These are phyloP conservation scores for Pterocles orientalis DNA, from an alignment of 2,113 vertebrate genomes.

Conservation along the genomic window DNA sequence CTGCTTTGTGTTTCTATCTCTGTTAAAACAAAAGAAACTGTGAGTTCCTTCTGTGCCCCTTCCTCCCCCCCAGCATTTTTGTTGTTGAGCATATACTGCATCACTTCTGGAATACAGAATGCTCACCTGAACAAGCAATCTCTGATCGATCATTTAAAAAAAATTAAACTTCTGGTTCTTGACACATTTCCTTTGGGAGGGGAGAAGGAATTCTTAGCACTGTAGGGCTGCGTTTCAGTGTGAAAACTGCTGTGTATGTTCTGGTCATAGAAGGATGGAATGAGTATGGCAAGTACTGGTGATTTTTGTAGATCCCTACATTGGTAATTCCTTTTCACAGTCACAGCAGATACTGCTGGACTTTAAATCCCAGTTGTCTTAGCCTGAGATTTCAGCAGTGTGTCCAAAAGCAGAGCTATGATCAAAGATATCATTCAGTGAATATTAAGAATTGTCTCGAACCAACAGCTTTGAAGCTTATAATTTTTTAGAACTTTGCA, in stretches of 20 bases:
- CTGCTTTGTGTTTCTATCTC: background rate
- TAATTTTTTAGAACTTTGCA: background rate
- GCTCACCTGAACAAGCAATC: background rate
- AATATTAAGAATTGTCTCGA: background rate
- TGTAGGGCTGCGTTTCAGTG: background rate
- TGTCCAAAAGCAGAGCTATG: background rate
- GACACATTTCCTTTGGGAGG: background rate
- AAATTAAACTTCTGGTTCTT: background rate
- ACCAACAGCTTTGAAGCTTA: background rate
- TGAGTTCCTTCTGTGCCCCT: background rate
- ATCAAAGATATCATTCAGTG: background rate
- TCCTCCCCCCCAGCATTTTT: background rate
- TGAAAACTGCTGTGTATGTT: background rate
- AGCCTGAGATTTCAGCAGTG: background rate
- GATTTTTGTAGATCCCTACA: background rate
- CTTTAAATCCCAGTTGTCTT: background rate
- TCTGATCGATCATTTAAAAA: background rate
- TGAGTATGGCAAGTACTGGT: background rate
- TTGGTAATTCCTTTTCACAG: background rate
- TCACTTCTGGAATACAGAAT: background rate
- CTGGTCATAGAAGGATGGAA: background rate
- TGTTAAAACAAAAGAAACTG: background rate
- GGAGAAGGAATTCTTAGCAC: background rate
- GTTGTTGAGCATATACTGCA: background rate
- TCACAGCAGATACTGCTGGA: background rate